These are phyloP conservation scores for Girardia tigrina DNA, from an alignment of 2,888 invertebrate species.

Conservation along the genomic window DNA sequence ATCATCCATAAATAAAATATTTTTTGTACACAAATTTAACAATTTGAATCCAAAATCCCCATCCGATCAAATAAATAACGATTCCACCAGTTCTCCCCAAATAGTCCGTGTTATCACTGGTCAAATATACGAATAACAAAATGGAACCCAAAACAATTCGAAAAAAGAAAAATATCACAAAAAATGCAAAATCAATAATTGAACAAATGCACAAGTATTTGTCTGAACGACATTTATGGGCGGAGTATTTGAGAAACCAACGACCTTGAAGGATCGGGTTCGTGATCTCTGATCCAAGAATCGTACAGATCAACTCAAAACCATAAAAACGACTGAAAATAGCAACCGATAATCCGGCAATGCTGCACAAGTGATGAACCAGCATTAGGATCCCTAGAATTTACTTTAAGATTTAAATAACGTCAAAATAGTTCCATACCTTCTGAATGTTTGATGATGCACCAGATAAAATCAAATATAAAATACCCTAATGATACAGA, in stretches of 20 bases:
- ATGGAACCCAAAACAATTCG: constrained; percentile 43
- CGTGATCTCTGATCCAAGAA: constrained; percentile 46
- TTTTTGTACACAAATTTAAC: not conserved
- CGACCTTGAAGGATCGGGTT: constrained; percentile 49
- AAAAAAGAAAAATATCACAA: constrained; percentile 43
- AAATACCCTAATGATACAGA: constrained; percentile 46
- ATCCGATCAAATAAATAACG: constrained; percentile 44
- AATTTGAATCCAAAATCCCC: constrained; percentile 41
- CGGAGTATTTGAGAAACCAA: constrained; percentile 42
- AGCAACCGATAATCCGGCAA: constrained; percentile 41
- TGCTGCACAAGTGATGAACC: constrained; percentile 45
- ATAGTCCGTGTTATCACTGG: constrained; percentile 41
- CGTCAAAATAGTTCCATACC: no score
- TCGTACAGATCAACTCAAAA: constrained; percentile 46
- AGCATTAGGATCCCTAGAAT: constrained; percentile 46
- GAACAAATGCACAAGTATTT: not conserved
- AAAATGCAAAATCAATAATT: constrained; percentile 43
- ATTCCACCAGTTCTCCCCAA: constrained; percentile 42
- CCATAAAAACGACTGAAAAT: constrained; percentile 42
- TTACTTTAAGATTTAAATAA: no score
- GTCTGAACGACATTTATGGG: not conserved
- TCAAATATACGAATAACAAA: constrained; percentile 42
- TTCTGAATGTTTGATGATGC: constrained; percentile 46
- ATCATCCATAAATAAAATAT: not conserved
- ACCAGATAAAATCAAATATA: constrained; percentile 48